Evolutionary conservation across 2,888 invertebrate genomes (phyloP), one percentile per base, ranked within the genome.

Genomic region (Eilema griseolum): DNA sequence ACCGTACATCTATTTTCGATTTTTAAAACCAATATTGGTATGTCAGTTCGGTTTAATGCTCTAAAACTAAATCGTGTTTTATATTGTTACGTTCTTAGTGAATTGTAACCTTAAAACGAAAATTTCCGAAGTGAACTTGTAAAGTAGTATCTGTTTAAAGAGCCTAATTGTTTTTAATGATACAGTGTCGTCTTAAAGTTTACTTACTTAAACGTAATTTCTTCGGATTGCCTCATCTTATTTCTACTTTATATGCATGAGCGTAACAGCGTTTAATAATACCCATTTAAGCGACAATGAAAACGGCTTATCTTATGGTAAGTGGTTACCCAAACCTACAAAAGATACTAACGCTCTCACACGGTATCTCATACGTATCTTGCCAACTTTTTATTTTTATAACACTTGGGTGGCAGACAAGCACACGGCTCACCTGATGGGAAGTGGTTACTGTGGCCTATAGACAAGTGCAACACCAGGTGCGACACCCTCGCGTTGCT

Each of bases 111-210:
- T 59, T 59, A 52, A 26, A 74, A 75, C 76, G 71, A 75, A 86
- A 87, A 78, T 84, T 83, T 68, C 56, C 4, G n/a, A 73, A 73
- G 67, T 60, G 70, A 74, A 83, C 71, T 81, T 74, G 64, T 66
- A 71, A 77, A 75, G 70, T 59, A 74, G 73, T 77, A 68, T 75
- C 73, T 75, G 68, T 68, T 77, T 78, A 77, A 84, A 73, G 68
- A 59, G 70, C 71, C 73, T 80, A 83, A 85, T 84, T 79, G 75
- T 74, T 76, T 63, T 75, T 80, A 81, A 81, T 67, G 71, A 76
- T 71, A 81, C 73, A 82, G 78, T 71, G 67, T 60, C 23, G 66
- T 69, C 59, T 67, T 23, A 57, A 57, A 46, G 64, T n/a, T 52
- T 12, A 46, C 12, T 31, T n/a, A 33, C 33, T 57, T 71, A 61